These are phyloP conservation scores for Goniozus legneri DNA, from an alignment of 1,140 invertebrate species.

Conservation along the genomic window DNA sequence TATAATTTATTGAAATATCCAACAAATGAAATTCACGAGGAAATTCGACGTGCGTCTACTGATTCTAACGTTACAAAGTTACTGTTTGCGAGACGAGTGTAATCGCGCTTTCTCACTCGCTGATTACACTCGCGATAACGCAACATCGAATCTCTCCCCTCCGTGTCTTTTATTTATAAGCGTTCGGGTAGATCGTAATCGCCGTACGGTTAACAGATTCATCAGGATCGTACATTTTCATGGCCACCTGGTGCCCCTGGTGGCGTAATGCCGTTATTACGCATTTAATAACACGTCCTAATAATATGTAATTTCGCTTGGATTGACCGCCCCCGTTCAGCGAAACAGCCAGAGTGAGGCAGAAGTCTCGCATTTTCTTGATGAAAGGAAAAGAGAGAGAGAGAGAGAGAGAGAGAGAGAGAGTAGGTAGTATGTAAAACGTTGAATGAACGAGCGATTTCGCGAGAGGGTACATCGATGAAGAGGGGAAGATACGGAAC, in stretches of 20 bases:
- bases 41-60: too few relatives aligned
- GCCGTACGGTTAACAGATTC: conserved; percentile 16
- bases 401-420: neutral
- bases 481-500: conserved; percentile 21
- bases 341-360: neutral
- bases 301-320: conserved; percentile 34
- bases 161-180: neutral
- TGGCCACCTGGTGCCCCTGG: conserved; percentile 25
- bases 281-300: conserved; percentile 36
- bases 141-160: too few relatives aligned
- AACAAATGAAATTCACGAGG: too few relatives aligned
- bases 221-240: conserved; percentile 21
- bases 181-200: neutral
- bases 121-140: too few relatives aligned
- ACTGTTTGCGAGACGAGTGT: too few relatives aligned
- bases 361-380: neutral
- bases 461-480: conserved; percentile 3
- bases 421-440: neutral
- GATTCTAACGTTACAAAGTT: too few relatives aligned
- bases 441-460: neutral
- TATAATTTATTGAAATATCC: too few relatives aligned
- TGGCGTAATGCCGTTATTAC: conserved; percentile 27
- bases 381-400: neutral
- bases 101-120: too few relatives aligned
- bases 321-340: too few relatives aligned